Conservation (phyloP, 2,113 vertebrate genomes). For the Camelus bactrianus region DNA sequence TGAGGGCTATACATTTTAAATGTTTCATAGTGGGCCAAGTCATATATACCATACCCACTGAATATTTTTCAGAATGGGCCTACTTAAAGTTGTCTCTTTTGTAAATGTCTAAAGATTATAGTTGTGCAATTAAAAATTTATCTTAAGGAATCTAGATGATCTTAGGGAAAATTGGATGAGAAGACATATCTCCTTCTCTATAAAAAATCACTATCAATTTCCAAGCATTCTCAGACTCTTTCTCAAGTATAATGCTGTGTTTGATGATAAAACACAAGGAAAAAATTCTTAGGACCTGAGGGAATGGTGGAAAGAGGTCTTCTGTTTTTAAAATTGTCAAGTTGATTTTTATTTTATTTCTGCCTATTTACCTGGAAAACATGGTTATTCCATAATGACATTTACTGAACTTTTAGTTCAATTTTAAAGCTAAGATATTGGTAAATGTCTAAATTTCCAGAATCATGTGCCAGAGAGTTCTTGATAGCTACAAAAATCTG, state of each 20-base stretch:
- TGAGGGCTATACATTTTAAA: neutral
- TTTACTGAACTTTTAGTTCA: conserved; percentile 9
- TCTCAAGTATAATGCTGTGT: neutral
- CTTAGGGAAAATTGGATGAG: conserved; percentile 26
- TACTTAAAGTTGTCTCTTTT: neutral
- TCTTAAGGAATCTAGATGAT: neutral
- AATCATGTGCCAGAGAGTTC: neutral
- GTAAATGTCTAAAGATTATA: neutral
- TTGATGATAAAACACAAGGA: neutral
- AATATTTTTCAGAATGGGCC: neutral
- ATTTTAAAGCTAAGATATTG: conserved; percentile 36
- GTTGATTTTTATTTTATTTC: neutral
- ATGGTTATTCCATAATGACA: neutral
- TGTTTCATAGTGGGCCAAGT: neutral
- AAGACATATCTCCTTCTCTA: neutral
- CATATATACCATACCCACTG: neutral
- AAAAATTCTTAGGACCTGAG: neutral
- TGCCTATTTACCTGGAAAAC: neutral
- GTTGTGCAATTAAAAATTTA: neutral
- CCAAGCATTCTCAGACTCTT: conserved; percentile 6
- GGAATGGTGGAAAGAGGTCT: neutral
- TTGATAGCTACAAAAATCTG: neutral
- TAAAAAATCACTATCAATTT: conserved; percentile 29
- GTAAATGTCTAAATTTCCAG: neutral
- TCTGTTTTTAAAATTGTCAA: conserved; percentile 8